Conservation (phyloP, 1,140 invertebrate genomes). For the Drosophila nasuta region DNA sequence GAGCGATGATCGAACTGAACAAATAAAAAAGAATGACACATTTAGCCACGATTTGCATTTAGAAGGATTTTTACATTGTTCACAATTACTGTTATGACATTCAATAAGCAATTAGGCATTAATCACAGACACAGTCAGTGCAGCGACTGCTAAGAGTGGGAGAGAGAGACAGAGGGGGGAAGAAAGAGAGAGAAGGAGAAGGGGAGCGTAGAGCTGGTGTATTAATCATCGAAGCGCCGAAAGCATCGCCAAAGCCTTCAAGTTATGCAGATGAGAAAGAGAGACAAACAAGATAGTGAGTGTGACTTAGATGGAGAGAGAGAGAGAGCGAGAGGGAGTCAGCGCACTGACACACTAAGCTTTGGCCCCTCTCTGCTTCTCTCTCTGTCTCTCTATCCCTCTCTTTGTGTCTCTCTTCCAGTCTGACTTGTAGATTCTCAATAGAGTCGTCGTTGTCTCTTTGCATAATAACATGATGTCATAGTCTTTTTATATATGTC, state of each 20-base stretch:
- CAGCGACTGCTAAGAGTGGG: constrained; percentile 3
- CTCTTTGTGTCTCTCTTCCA: neutral
- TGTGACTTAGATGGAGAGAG: neutral
- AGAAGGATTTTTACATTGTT: constrained; percentile 66
- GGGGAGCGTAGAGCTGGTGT: constrained; percentile 9
- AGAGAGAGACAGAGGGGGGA: constrained; percentile 13
- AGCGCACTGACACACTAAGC: constrained; percentile 33
- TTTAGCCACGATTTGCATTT: constrained; percentile 56
- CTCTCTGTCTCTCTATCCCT: neutral
- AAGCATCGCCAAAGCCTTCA: constrained; percentile 65
- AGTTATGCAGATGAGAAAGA: constrained; percentile 57
- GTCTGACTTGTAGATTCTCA: constrained; percentile 21
- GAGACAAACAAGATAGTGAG: neutral
- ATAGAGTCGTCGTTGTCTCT: constrained; percentile 31
- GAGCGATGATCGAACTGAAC: constrained; percentile 35
- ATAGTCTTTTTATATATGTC: constrained; percentile 72
- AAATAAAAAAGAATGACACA: constrained; percentile 46
- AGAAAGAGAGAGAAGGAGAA: neutral
- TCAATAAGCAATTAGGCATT: constrained; percentile 80
- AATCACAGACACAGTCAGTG: constrained; percentile 62
- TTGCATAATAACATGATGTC: constrained; percentile 75
- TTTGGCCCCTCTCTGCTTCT: neutral
- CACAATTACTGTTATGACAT: constrained; percentile 78
- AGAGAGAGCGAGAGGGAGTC: neutral
- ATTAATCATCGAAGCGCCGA: constrained; percentile 55